These are phyloP conservation scores for Lagocephalus sceleratus DNA, from an alignment of 2,797 vertebrate species.

Conservation along the genomic window DNA sequence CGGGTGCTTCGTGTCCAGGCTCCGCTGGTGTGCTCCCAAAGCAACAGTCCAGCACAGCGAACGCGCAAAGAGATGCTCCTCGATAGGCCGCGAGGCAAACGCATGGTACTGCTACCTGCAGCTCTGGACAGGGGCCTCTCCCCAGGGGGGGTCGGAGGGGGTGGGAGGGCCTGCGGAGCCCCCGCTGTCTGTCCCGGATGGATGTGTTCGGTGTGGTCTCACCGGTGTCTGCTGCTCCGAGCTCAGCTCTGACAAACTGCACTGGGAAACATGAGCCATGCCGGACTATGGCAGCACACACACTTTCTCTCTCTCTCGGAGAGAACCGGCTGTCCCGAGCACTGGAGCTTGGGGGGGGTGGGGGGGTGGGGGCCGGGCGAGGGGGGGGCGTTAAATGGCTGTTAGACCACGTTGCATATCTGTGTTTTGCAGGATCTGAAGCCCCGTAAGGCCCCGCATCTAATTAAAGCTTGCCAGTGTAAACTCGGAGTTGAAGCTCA, in stretches of 20 bases:
- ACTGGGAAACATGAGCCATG: slow-evolving; percentile 88
- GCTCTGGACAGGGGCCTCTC: slow-evolving; percentile 34
- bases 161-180: slow-evolving; percentile 43
- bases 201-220: slow-evolving; percentile 61
- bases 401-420: slow-evolving; percentile 48
- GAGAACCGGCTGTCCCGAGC: slow-evolving; percentile 58
- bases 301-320: slow-evolving; percentile 25
- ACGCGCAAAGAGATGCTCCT: slow-evolving; percentile 60
- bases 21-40: slow-evolving; percentile 37
- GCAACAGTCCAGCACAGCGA: slow-evolving; percentile 53
- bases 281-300: slow-evolving; percentile 44
- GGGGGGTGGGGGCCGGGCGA: background rate
- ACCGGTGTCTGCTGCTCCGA: slow-evolving; percentile 79
- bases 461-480: slow-evolving; percentile 82
- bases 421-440: slow-evolving; percentile 40
- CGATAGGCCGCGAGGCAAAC: slow-evolving; percentile 64
- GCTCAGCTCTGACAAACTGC: slow-evolving; percentile 82
- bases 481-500: slow-evolving; percentile 71
- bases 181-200: slow-evolving; percentile 48
- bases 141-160: slow-evolving; percentile 38
- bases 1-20: slow-evolving; percentile 14
- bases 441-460: slow-evolving; percentile 17
- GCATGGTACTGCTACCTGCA: slow-evolving; percentile 61
- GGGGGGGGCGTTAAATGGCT: background rate
- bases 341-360: slow-evolving; percentile 19